Percentiles rank a stretch among this genome's conserved stretches.
Evolutionary conservation across 2,888 invertebrate genomes (phyloP).

Genomic region (Electrophaes corylata): DNA sequence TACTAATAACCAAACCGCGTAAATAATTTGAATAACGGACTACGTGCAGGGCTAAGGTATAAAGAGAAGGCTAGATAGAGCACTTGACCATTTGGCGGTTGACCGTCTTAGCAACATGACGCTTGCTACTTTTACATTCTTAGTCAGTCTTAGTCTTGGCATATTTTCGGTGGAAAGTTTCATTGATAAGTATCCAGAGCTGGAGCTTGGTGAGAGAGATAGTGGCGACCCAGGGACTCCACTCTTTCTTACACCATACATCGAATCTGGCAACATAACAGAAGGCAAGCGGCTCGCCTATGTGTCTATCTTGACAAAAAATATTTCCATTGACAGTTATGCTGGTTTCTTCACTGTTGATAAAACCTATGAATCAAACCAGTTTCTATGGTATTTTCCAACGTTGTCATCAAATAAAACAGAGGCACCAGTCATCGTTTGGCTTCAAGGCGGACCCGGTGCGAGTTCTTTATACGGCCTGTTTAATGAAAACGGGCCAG

Average conservation of each 20-base stretch:
- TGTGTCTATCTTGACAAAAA: conserved; percentile 84
- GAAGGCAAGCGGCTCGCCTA: conserved; percentile 84
- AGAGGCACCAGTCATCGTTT: conserved; percentile 88
- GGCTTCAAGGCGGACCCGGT: conserved; percentile 95
- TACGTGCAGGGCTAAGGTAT: too few relatives aligned
- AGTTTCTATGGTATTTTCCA: conserved; percentile 97
- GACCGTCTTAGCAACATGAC: background rate
- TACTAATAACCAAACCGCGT: too few relatives aligned
- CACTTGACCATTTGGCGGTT: too few relatives aligned
- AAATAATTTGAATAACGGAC: too few relatives aligned
- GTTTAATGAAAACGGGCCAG: conserved; percentile 93
- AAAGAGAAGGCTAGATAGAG: too few relatives aligned
- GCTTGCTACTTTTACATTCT: background rate
- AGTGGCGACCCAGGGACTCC: conserved; percentile 49
- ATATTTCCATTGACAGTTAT: conserved; percentile 86
- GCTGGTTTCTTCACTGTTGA: conserved; percentile 94
- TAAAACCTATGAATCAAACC: conserved; percentile 89
- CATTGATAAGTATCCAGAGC: background rate
- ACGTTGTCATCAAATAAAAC: conserved; percentile 64
- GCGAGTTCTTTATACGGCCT: conserved; percentile 91
- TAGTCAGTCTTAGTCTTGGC: conserved; percentile 30
- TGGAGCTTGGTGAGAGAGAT: background rate
- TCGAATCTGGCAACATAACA: conserved; percentile 88
- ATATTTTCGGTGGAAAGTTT: conserved; percentile 1
- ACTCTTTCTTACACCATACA: conserved; percentile 89